Evolutionary conservation across 92 coral and sea anemone species (phyloP).

Genomic region (Meandrina meandrites): DNA sequence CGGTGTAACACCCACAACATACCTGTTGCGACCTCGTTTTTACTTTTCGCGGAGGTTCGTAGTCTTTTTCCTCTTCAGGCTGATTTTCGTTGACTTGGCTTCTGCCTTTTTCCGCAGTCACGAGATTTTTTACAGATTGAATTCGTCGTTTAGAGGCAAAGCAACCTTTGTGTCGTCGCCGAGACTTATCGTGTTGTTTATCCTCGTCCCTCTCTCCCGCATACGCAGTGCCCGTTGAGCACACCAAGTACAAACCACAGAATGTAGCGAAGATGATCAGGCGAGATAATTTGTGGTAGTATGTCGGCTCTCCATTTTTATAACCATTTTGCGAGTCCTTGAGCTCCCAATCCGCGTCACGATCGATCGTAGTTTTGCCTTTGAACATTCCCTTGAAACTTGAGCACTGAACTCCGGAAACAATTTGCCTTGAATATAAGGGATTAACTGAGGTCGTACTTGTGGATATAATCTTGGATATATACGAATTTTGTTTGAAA

Average conservation of each 20-base stretch:
- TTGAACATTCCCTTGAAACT: not conserved
- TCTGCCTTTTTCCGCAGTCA: not conserved
- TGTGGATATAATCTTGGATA: not conserved
- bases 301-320: not conserved
- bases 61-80: not conserved
- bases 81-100: not conserved
- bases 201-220: not conserved
- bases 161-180: constrained; percentile 14
- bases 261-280: not conserved
- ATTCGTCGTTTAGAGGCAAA: constrained; percentile 7
- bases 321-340: not conserved
- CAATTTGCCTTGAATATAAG: not conserved
- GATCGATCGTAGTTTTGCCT: no score
- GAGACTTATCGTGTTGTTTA: not conserved
- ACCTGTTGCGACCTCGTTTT: constrained; percentile 9
- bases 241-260: not conserved
- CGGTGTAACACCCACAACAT: not conserved
- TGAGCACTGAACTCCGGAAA: constrained; percentile 2
- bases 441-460: not conserved
- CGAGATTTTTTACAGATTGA: not conserved
- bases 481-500: not conserved
- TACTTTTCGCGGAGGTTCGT: constrained; percentile 2
- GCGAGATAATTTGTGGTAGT: not conserved
- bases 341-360: no score
- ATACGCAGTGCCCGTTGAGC: not conserved